A percentile compares a stretch with the other conserved stretches of the same genome.
Evolutionary conservation across 2,797 vertebrate genomes (phyloP).

Genomic region (Xenopus petersii): DNA sequence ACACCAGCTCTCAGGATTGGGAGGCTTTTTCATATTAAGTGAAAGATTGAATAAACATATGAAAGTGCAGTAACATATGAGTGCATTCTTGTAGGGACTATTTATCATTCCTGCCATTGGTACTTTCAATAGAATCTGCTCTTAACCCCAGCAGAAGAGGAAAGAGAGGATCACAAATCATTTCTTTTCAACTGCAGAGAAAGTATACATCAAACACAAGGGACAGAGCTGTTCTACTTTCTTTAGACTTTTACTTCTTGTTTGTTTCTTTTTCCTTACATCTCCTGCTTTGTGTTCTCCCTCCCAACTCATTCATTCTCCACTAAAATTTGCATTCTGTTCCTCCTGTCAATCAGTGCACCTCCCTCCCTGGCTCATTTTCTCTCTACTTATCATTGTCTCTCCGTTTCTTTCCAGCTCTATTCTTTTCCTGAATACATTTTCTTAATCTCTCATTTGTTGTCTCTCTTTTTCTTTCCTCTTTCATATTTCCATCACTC

Average conservation of each 20-base stretch:
- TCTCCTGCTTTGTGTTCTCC: background rate
- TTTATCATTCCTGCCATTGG: too few species aligned
- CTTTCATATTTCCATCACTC: slow-evolving; percentile 1
- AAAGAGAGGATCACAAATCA: too few species aligned
- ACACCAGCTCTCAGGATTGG: too few species aligned
- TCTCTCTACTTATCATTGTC: background rate
- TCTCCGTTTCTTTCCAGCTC: background rate
- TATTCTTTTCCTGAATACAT: background rate
- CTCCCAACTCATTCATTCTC: background rate
- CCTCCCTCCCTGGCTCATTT: background rate
- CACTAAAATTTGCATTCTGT: background rate
- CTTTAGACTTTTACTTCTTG: background rate
- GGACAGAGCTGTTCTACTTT: background rate
- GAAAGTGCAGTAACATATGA: too few species aligned
- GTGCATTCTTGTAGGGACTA: too few species aligned
- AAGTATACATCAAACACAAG: background rate
- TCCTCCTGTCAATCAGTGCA: background rate
- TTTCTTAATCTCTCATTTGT: background rate
- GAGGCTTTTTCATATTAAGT: too few species aligned
- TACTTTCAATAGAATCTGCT: too few species aligned
- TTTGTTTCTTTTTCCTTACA: background rate
- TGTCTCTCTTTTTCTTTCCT: background rate
- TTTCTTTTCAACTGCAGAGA: too few species aligned
- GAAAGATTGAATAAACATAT: too few species aligned
- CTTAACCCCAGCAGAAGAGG: too few species aligned